A percentile compares a stretch with the other conserved stretches of the same genome.
Conservation (phyloP, 2,113 vertebrate genomes). For the Trematocara macrostoma region DNA sequence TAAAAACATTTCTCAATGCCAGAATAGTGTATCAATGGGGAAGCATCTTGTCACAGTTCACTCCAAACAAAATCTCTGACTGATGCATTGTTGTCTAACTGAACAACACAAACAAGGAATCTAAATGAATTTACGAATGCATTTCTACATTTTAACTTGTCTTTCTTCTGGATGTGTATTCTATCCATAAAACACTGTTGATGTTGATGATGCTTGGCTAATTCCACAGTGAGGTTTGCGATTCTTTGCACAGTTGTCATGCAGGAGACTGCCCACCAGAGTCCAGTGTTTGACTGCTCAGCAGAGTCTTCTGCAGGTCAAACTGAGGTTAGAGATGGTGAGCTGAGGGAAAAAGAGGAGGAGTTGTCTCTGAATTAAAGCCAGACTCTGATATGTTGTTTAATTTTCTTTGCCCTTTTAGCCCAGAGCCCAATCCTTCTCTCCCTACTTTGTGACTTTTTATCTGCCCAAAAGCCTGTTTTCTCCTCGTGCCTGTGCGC, state of each 20-base stretch:
- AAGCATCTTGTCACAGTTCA: neutral
- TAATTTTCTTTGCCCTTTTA: neutral
- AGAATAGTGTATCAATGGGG: neutral
- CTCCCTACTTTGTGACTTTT: neutral
- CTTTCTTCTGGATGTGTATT: neutral
- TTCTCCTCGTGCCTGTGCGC: neutral
- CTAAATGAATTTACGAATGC: neutral
- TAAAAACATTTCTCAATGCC: neutral
- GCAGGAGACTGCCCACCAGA: conserved; percentile 56
- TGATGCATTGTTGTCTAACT: neutral
- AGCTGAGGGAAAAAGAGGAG: neutral
- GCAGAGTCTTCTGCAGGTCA: conserved; percentile 21
- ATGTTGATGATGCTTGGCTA: neutral
- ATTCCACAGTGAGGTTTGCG: neutral
- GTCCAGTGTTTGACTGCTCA: conserved; percentile 63
- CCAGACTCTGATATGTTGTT: neutral
- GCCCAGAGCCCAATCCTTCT: neutral
- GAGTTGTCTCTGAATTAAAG: neutral
- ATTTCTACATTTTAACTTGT: neutral
- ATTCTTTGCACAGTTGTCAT: conserved; percentile 29
- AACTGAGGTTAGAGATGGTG: conserved; percentile 6
- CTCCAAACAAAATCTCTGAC: neutral
- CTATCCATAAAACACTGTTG: neutral
- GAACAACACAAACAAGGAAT: neutral
- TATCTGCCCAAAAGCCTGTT: neutral